Evolutionary conservation across 2,888 invertebrate species (phyloP), one percentile per base, ranked within the genome.

Genomic region (Hoplodrina ambigua): DNA sequence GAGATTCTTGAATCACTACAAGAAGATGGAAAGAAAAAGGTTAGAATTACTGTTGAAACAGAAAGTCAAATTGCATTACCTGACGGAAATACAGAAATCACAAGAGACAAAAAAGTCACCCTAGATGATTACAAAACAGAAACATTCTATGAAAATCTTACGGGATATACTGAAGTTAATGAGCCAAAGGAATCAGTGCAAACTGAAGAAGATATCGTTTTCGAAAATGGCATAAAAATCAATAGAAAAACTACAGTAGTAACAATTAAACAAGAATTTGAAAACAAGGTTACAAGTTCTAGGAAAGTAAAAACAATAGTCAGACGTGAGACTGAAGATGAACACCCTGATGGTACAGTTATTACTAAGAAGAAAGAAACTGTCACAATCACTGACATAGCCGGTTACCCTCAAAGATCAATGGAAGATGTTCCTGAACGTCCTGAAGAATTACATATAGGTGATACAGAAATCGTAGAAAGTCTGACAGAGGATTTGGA

Each of bases 361-460:
- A 85, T 93, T 57, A 93, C 92, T 0, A 94, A 94, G 74, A 94
- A 91, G 66, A 94, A 91, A 81, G 94, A 94, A 87, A 96, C 94
- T 78, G 89, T 94, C 41, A 94, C 94, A 11, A 90, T 96, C 53
- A 90, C 92, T 62, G 95, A 96, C 75, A 85, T 92, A 59, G 86
- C 88, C n/a, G 74, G 89, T 25, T 89, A 89, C 72, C 85, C 85
- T 2, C 85, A 90, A 56, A 69, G 41, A 19, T 74, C 86, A 59
- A 64, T 81, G 55, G 77, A 85, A 59, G 80, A 87, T 60, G 86
- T 88, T 65, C 72, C 71, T 7, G 89, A 91, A 72, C 81, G 86
- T 53, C 76, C 88, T 41, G 81, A 81, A 44, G 89, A 92, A 75
- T 82, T 88, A 25, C 91, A 90, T 49, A 85, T 90, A 54, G 90